Evolutionary conservation across 1,140 invertebrate genomes (phyloP).

Genomic region (Neodiprion virginianus): DNA sequence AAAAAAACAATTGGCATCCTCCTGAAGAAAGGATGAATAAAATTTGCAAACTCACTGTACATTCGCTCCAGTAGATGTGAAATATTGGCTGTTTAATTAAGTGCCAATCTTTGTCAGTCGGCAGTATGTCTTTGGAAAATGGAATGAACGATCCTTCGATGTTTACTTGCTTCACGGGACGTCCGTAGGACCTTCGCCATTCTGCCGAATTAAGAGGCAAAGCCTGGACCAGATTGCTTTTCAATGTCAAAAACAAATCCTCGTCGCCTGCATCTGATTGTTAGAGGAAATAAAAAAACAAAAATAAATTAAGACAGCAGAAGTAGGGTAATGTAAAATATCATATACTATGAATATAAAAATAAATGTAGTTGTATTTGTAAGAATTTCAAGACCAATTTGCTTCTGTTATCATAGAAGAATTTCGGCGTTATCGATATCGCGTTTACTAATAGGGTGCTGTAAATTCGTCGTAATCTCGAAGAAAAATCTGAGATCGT

Average conservation of each 20-base stretch:
- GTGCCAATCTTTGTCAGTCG: constrained; percentile 75
- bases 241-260: constrained; percentile 83
- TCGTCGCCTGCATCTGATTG: constrained; percentile 85
- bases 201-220: constrained; percentile 87
- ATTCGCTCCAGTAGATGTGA: constrained; percentile 95
- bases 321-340: not conserved
- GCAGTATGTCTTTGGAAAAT: constrained; percentile 75
- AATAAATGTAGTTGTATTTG: too few relatives aligned
- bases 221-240: constrained; percentile 76
- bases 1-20: constrained; percentile 1
- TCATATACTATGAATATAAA: too few relatives aligned
- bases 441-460: too few relatives aligned
- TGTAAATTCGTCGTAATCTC: too few relatives aligned
- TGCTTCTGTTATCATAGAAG: too few relatives aligned
- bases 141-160: constrained; percentile 86
- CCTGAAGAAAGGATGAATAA: not conserved
- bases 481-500: too few relatives aligned
- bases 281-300: not conserved
- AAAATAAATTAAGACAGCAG: not conserved
- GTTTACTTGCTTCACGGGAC: constrained; percentile 82
- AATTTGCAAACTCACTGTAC: constrained; percentile 70
- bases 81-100: constrained; percentile 88
- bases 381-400: too few relatives aligned
- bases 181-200: constrained; percentile 86
- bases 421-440: too few relatives aligned